Conservation (phyloP, 1,140 invertebrate genomes). For the Aphis craccivora region DNA sequence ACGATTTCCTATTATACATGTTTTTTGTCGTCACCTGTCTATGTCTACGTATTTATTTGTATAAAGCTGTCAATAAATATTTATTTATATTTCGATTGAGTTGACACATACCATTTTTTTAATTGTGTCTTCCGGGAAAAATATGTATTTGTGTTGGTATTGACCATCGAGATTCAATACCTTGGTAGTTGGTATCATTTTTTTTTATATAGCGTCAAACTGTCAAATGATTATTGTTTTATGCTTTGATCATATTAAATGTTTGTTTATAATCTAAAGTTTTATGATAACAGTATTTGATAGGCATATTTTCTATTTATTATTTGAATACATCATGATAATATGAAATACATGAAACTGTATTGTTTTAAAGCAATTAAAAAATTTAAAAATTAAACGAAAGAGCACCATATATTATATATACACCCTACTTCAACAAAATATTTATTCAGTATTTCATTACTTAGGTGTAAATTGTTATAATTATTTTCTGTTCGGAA, state of each 20-base stretch:
- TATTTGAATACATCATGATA: neutral
- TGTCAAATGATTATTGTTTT: neutral
- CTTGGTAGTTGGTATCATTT: neutral
- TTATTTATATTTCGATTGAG: slow-evolving; percentile 11
- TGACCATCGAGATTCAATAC: neutral
- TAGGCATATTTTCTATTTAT: neutral
- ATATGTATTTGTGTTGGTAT: neutral
- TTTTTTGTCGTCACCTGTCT: neutral
- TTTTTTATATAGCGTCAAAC: neutral
- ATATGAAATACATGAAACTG: too few species aligned
- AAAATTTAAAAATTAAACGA: neutral
- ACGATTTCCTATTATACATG: neutral
- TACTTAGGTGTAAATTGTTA: too few species aligned
- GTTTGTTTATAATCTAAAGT: neutral
- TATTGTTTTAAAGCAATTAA: too few species aligned
- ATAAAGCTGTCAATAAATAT: neutral
- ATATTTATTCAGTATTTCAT: too few species aligned
- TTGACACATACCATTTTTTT: neutral
- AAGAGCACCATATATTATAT: neutral
- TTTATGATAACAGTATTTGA: neutral
- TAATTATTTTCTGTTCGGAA: neutral
- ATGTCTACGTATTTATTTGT: neutral
- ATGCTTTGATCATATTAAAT: neutral
- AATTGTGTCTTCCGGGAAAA: neutral
- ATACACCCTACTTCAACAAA: too few species aligned